A percentile compares a stretch with the other conserved stretches of the same genome.
Conservation (phyloP, 2,888 invertebrate genomes). For the Mythimna vitellina region DNA sequence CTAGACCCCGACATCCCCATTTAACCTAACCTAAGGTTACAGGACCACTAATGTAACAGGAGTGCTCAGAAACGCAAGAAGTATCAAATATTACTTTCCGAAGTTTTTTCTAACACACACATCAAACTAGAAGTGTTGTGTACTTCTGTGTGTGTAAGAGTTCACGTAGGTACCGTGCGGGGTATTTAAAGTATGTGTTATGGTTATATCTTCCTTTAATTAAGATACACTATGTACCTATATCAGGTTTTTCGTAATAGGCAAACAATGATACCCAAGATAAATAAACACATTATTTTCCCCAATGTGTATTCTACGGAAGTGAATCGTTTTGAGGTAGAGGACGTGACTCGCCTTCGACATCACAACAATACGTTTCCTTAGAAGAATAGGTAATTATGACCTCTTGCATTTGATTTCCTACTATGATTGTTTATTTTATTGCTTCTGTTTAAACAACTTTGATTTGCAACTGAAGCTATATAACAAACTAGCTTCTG, state of each 20-base stretch:
- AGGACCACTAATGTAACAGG: too few relatives aligned
- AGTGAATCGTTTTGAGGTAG: slow-evolving; percentile 23
- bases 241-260: background rate
- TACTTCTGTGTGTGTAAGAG: too few relatives aligned
- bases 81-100: too few relatives aligned
- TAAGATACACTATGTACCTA: background rate
- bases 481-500: too few relatives aligned
- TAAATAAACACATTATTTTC: slow-evolving; percentile 9
- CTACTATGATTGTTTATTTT: background rate
- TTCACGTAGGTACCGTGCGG: too few relatives aligned
- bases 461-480: background rate
- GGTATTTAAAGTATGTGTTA: too few relatives aligned
- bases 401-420: slow-evolving; percentile 43
- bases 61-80: too few relatives aligned
- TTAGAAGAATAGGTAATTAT: slow-evolving; percentile 34
- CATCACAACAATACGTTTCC: slow-evolving; percentile 4
- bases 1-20: too few relatives aligned
- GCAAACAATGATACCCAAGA: background rate
- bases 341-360: slow-evolving; percentile 37
- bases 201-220: background rate
- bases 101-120: too few relatives aligned
- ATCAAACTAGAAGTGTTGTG: too few relatives aligned
- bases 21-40: too few relatives aligned
- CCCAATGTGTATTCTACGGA: slow-evolving; percentile 21
- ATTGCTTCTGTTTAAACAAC: background rate